A percentile compares a stretch with the other conserved stretches of the same genome.
These are phyloP conservation scores for Lycorma delicatula DNA, from an alignment of 1,140 invertebrate species.

Conservation along the genomic window DNA sequence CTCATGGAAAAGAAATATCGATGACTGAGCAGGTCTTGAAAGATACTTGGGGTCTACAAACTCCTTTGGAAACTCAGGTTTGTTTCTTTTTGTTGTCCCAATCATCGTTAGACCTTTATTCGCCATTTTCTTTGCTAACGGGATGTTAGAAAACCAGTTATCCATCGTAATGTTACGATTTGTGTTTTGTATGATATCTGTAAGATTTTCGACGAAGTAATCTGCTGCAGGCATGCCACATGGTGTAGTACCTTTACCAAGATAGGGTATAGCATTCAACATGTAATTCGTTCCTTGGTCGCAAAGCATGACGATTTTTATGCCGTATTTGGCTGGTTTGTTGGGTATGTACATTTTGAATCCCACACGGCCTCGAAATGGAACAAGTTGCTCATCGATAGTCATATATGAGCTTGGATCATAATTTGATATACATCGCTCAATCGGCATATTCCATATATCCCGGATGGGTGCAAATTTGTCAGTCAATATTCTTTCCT, in stretches of 20 bases:
- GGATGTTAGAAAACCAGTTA: slow-evolving; percentile 33
- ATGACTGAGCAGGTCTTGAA: neutral
- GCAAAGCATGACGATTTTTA: slow-evolving; percentile 37
- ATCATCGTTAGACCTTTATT: too few relatives aligned
- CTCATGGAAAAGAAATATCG: neutral
- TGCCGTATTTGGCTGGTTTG: slow-evolving; percentile 27
- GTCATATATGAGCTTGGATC: slow-evolving; percentile 25
- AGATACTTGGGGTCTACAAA: neutral
- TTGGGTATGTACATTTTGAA: slow-evolving; percentile 40
- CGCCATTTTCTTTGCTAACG: too few relatives aligned
- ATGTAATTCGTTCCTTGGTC: slow-evolving; percentile 34
- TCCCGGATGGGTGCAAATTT: slow-evolving; percentile 28
- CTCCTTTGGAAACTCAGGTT: neutral
- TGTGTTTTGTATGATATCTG: slow-evolving; percentile 26
- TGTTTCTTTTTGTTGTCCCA: neutral
- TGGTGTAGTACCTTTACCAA: slow-evolving; percentile 29
- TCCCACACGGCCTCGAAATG: slow-evolving; percentile 36
- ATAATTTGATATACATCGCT: slow-evolving; percentile 29
- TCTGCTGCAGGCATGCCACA: slow-evolving; percentile 13
- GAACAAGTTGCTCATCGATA: slow-evolving; percentile 36
- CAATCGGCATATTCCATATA: slow-evolving; percentile 27
- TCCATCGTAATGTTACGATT: slow-evolving; percentile 33
- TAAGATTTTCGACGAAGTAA: slow-evolving; percentile 29
- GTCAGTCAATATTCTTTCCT: slow-evolving; percentile 21
- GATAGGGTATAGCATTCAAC: slow-evolving; percentile 33